Evolutionary conservation across 2,797 vertebrate genomes (phyloP).

Genomic region (Centropyge bicolor): DNA sequence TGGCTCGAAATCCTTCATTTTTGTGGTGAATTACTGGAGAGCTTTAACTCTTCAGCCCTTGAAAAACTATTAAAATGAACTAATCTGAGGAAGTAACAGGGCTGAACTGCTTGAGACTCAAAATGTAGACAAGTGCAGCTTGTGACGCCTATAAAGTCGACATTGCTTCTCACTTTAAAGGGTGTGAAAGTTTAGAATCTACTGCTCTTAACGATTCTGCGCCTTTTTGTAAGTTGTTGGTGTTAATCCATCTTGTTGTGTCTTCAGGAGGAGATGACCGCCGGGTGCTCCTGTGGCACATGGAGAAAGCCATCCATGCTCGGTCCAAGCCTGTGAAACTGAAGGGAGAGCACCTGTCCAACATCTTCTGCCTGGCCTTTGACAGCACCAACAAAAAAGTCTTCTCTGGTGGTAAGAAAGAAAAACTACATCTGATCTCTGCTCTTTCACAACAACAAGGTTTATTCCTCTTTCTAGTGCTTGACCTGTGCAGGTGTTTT

Average conservation of each 20-base stretch:
- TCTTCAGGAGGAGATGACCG: slow-evolving; percentile 95
- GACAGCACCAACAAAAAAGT: slow-evolving; percentile 97
- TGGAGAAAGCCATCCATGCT: slow-evolving; percentile 95
- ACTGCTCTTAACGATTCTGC: background rate
- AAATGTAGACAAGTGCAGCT: background rate
- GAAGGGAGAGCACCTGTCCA: slow-evolving; percentile 98
- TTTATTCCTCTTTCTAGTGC: background rate
- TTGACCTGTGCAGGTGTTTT: background rate
- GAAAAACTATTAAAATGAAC: rapidly evolving
- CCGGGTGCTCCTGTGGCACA: slow-evolving; percentile 96
- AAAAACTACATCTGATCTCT: background rate
- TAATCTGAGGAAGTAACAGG: background rate
- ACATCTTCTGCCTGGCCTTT: slow-evolving; percentile 99
- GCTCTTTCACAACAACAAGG: background rate
- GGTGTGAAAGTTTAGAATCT: background rate
- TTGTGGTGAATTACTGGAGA: background rate
- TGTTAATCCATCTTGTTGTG: background rate
- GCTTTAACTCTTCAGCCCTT: background rate
- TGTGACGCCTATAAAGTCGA: background rate
- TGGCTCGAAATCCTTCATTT: background rate
- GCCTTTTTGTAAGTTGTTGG: background rate
- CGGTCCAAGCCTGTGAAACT: slow-evolving; percentile 94
- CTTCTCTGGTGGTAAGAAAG: slow-evolving; percentile 94
- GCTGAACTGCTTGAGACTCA: background rate
- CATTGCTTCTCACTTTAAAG: background rate